Conservation (phyloP, 2,113 vertebrate species). For the Bettongia penicillata region DNA sequence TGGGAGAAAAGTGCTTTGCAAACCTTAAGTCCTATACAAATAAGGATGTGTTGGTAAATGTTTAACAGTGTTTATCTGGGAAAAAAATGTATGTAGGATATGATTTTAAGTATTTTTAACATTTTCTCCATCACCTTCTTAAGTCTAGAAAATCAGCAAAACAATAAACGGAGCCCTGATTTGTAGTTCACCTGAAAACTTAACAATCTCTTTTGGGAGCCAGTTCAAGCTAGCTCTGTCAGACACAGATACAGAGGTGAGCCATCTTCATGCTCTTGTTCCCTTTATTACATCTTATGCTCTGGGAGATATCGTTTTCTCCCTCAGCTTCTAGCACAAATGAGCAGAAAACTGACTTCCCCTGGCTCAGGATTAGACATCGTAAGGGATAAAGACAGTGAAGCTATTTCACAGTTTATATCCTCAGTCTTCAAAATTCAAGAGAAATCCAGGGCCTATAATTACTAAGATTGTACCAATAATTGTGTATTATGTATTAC, state of each 20-base stretch:
- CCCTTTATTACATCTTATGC: not conserved
- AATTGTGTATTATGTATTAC: not conserved
- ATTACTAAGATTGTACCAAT: not conserved
- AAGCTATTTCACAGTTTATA: conserved; percentile 1
- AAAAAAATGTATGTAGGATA: not conserved
- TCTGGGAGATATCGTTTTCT: not conserved
- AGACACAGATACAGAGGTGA: not conserved
- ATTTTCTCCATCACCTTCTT: not conserved
- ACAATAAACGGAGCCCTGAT: not conserved
- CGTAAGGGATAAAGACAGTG: not conserved
- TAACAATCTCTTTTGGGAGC: not conserved
- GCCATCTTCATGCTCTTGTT: not conserved
- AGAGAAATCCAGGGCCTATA: not conserved
- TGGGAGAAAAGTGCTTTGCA: not conserved
- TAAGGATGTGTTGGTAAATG: not conserved
- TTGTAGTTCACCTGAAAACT: not conserved
- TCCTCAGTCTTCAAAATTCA: not conserved
- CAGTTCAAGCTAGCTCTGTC: not conserved
- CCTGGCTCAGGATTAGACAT: not conserved
- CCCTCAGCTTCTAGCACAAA: not conserved
- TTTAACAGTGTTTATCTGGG: not conserved
- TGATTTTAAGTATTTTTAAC: not conserved
- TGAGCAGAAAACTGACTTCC: not conserved
- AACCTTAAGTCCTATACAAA: not conserved
- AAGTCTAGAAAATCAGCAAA: not conserved